Evolutionary conservation across 2,113 vertebrate genomes (phyloP), one percentile per base, ranked within the genome.

Genomic region (Gracilinanus agilis): DNA sequence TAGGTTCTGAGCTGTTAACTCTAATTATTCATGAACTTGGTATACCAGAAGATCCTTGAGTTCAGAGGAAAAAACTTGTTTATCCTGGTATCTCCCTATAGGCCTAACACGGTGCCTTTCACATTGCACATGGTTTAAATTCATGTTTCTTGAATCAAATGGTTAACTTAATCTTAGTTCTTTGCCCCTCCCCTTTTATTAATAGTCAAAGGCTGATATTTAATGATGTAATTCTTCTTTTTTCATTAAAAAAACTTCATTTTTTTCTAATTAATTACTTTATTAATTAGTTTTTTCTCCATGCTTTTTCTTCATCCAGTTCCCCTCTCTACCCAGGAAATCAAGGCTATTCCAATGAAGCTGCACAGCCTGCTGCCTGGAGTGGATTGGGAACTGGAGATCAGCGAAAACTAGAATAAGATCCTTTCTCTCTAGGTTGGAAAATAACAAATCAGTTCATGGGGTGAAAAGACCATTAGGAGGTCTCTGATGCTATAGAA

Each of bases 371-470:
- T 67, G 83, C 24, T 3, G 23, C 90, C 95, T 92, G 95, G 83
- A 92, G n/a, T 93, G 93, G 95, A n/a, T 92, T 92, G 56, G 90
- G 16, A 9, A 54, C 44, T 89, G 34, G 44, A 90, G 54, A 21
- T 3, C 56, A 91, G 88, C 90, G 75, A 91, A 0, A 11, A 53
- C 3, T 19, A 83, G 24, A 61, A 34, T 53, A 55, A n/a, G 49
- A 25, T 56, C 9, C 2, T 44, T n/a, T 92, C 12, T 54, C 21
- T 92, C 53, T 12, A 29, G 27, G 8, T 13, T 93, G 40, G 44
- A 49, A 94, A 95, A 75, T 9, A 58, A 90, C 92, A 90, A 44
- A n/a, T 75, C 13, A n/a, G 13, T 16, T 75, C 13, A 29, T 75
- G 16, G 34, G 0, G 4, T n/a, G n/a, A 16, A 75, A 13, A n/a